Base-by-base conservation (phyloP, 2,797 vertebrate genomes). In the Echeneis naucrates region DNA sequence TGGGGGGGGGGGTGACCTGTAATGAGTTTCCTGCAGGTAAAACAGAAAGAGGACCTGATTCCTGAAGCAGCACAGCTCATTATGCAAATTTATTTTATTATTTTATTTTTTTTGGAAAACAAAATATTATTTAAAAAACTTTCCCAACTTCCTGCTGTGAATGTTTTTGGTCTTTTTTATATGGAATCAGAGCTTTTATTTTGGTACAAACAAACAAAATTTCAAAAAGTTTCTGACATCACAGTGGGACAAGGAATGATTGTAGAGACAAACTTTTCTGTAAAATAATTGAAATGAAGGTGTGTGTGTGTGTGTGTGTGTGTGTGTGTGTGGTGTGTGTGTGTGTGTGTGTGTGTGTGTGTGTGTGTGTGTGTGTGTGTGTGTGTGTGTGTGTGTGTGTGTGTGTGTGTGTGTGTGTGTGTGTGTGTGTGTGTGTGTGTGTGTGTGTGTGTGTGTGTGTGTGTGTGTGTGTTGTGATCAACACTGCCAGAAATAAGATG, bases 141-240 rank as follows among this genome's bases (percentile, higher is more conserved):
- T 44, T 66, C 3, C 12, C 13, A 19, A 78, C 95, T 96, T 97
- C 96, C 96, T 96, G 95, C 96, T 68, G 38, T 58, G 67, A 70
- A 8, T 1, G 33, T 52, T 74, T 77, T 66, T 52, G 40, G 33
- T 67, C 94, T 95, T 95, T 97, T 97, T 97, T 97, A 94, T 97
- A 97, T 93, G 90, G 92, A 96, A 97, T 96, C 95, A 97, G 95
- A 98, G 96, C 94, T 98, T 98, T 98, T 99, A 98, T 98, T 99
- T 99, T 98, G 95, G 95, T 97, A 97, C 94, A 95, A 95, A 95
- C 85, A 82, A 94, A 94, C 82, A 95, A 16, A 53, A 27, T 5
- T 82, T 68, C 63, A 77, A 88, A 88, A 87, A 93, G 94, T 95
- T 95, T 96, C 95, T 54, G 38, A 47, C 92, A 95, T 96, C 94